phyloP scores from a whole-genome alignment of 2,113 vertebrate species.

The Suncus etruscus region DNA sequence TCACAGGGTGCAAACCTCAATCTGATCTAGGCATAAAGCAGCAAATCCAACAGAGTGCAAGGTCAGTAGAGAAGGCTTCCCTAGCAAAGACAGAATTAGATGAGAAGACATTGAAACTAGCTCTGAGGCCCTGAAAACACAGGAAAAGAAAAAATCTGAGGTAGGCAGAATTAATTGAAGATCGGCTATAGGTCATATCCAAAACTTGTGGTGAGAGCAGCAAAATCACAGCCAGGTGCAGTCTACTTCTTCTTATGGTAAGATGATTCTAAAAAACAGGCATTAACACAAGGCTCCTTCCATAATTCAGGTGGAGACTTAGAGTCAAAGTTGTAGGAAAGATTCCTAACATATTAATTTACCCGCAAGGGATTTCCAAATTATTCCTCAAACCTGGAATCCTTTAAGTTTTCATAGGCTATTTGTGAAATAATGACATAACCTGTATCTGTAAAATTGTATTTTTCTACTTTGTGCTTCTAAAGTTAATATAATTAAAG shows the following conservation, averaged over 20 bases:
- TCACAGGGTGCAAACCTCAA: constrained; percentile 35
- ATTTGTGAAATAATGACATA: constrained; percentile 50
- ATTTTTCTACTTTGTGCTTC: constrained; percentile 36
- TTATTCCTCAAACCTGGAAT: constrained; percentile 22
- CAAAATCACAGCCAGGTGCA: neutral
- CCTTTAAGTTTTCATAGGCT: constrained; percentile 47
- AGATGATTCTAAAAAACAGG: constrained; percentile 18
- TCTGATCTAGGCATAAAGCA: constrained; percentile 12
- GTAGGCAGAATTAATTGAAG: neutral
- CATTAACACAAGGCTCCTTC: neutral
- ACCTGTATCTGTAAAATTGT: constrained; percentile 49
- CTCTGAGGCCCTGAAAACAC: neutral
- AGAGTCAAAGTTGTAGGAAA: neutral
- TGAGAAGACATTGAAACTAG: constrained; percentile 29
- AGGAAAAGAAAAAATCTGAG: neutral
- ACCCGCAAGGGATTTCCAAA: neutral
- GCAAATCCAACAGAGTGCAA: constrained; percentile 46
- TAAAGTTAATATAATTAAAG: constrained; percentile 69
- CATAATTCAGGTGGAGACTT: neutral
- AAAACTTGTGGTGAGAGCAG: neutral
- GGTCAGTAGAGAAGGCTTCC: neutral
- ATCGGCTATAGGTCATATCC: neutral
- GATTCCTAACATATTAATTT: constrained; percentile 7
- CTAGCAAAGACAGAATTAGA: neutral
- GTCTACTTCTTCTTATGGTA: neutral